Percentiles rank a stretch among this genome's conserved stretches.
Conservation (phyloP, 2,888 invertebrate species). For the Helicoverpa assulta region DNA sequence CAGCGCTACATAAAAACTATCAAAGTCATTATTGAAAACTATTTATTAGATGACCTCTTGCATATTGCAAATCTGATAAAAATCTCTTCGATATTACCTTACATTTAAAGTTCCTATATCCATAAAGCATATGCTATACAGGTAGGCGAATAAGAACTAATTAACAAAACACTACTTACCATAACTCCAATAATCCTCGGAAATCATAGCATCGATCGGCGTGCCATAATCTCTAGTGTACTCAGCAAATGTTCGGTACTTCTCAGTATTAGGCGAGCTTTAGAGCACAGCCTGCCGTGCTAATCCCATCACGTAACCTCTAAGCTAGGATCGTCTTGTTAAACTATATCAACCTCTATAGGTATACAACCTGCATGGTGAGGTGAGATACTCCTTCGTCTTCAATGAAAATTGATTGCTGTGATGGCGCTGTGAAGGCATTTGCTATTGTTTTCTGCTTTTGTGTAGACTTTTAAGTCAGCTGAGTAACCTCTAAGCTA, state of each 20-base stretch:
- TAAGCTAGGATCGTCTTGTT: background rate
- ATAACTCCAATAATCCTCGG: background rate
- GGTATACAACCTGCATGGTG: background rate
- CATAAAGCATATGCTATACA: too few species aligned
- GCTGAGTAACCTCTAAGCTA: too few species aligned
- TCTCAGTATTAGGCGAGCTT: slow-evolving; percentile 47
- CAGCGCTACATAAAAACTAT: too few species aligned
- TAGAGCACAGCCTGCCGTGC: slow-evolving; percentile 31
- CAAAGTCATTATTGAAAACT: too few species aligned
- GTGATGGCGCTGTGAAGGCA: background rate
- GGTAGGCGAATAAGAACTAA: background rate
- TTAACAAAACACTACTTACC: background rate
- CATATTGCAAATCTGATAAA: too few species aligned
- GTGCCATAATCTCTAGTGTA: slow-evolving; percentile 35
- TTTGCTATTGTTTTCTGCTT: background rate
- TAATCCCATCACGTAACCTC: slow-evolving; percentile 52
- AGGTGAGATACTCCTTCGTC: slow-evolving; percentile 6
- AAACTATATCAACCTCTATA: slow-evolving; percentile 13
- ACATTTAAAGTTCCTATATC: too few species aligned
- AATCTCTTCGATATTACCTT: too few species aligned
- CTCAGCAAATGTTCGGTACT: slow-evolving; percentile 32
- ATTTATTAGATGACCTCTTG: too few species aligned
- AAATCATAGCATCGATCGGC: slow-evolving; percentile 14
- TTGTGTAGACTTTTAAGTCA: too few species aligned
- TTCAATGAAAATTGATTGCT: slow-evolving; percentile 3